Evolutionary conservation across 2,888 invertebrate genomes (phyloP), one percentile per base, ranked within the genome.

Genomic region (Sycophila texana): DNA sequence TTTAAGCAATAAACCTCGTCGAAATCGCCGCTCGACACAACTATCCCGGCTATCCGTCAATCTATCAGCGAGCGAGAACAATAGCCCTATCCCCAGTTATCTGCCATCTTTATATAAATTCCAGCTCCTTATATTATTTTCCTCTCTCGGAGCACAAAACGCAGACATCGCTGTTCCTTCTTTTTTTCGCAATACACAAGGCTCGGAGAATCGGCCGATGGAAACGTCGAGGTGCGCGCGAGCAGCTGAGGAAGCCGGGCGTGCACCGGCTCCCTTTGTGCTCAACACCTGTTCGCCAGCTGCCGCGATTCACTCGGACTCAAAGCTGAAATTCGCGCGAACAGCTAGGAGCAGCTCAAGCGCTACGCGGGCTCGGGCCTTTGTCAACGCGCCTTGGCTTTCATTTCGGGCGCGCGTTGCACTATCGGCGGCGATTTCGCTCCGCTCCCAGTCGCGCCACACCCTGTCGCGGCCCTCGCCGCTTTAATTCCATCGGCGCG

Each of bases 241-340:
- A 88, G 87, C 88, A 89, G 88, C 89, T 89, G 88, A 89, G 87
- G 30, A 49, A 58, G 26, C 22, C 14, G 60, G 26, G 22, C 26
- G 39, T 10, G 39, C 39, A 39, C 10, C 39, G 39, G 39, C 20
- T 39, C 66, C 16, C 20, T 26, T 61, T 30, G 22, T 18, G 81
- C 84, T 79, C 85, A 84, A 86, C 89, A 89, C 89, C 89, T 89
- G 89, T 89, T 88, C 85, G 73, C 86, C 89, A 89, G 89, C 89
- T 89, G 89, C 86, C 78, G 55, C 49, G 18, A 22, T 10, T 22
- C 53, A 20, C 26, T 16, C 26, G 55, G n/a, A n/a, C 53, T n/a
- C 16, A 53, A 60, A 12, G 67, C 49, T 4, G 53, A 39, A 39
- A 39, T 39, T 39, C 10, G 39, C 39, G 39, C 39, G 39, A 20